These are phyloP conservation scores for Trilocha varians DNA, from an alignment of 2,888 invertebrate genomes.

Conservation along the genomic window DNA sequence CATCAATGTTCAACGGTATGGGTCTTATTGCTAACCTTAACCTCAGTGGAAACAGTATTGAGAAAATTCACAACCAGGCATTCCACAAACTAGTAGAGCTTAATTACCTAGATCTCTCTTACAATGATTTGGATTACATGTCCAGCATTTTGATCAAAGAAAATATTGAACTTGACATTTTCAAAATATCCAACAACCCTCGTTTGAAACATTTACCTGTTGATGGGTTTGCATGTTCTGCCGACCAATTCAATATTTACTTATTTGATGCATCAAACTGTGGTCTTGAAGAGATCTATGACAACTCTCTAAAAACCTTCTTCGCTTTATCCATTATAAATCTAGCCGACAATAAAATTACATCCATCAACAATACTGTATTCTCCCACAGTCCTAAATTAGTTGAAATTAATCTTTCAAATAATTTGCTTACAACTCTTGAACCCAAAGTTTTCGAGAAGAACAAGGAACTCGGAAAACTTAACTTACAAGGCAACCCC, in stretches of 20 bases:
- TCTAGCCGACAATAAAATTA: constrained; percentile 78
- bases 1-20: constrained; percentile 77
- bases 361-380: constrained; percentile 67
- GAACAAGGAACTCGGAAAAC: constrained; percentile 76
- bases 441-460: constrained; percentile 77
- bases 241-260: constrained; percentile 76
- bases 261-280: constrained; percentile 83
- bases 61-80: constrained; percentile 78
- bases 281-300: constrained; percentile 75
- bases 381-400: constrained; percentile 73
- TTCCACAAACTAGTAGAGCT: constrained; percentile 78
- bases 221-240: constrained; percentile 76
- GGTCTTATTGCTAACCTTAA: constrained; percentile 76
- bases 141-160: constrained; percentile 79
- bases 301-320: constrained; percentile 80
- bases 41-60: constrained; percentile 79
- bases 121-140: constrained; percentile 79
- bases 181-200: constrained; percentile 81
- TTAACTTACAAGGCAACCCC: constrained; percentile 83
- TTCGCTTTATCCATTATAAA: constrained; percentile 78
- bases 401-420: constrained; percentile 80
- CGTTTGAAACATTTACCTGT: constrained; percentile 77
- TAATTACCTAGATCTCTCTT: constrained; percentile 81
- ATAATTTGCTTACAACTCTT: constrained; percentile 77
- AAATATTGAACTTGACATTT: constrained; percentile 79